phyloP scores from a whole-genome alignment of 1,140 invertebrate species.

The Drosophila ogumai region DNA sequence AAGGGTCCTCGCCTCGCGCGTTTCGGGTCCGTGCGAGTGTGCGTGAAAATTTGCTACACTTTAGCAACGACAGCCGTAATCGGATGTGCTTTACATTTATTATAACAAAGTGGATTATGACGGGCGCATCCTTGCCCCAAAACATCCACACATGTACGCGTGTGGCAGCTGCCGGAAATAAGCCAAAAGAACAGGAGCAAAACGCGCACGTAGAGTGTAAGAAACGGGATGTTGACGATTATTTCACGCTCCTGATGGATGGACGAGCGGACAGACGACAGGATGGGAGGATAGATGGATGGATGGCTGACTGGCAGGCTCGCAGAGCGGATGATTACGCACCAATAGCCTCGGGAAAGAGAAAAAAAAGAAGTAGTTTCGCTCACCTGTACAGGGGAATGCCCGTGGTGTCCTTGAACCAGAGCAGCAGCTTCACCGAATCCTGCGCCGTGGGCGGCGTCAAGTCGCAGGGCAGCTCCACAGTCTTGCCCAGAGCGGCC shows the following conservation, averaged over 20 bases:
- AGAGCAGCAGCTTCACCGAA: conserved; percentile 91
- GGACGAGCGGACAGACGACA: conserved; percentile 6
- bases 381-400: conserved; percentile 94
- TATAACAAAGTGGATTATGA: conserved; percentile 84
- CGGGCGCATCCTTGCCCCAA: conserved; percentile 70
- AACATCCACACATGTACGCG: conserved; percentile 36
- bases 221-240: conserved; percentile 80
- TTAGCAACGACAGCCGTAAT: conserved; percentile 80
- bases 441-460: conserved; percentile 90
- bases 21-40: conserved; percentile 32
- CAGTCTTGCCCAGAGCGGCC: conserved; percentile 90
- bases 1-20: conserved; percentile 3
- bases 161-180: conserved; percentile 61
- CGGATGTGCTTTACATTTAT: conserved; percentile 84
- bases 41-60: conserved; percentile 82
- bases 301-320: conserved; percentile 47
- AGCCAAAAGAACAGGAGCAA: conserved; percentile 51
- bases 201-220: conserved; percentile 61
- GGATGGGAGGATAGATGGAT: conserved; percentile 51
- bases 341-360: conserved; percentile 6
- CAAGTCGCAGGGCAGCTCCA: conserved; percentile 92
- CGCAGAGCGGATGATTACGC: conserved; percentile 25
- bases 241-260: conserved; percentile 74
- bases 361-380: conserved; percentile 19
- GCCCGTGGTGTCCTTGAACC: conserved; percentile 93